These are phyloP conservation scores for Boloria euphrosyne DNA, from an alignment of 2,888 invertebrate species.

Conservation along the genomic window DNA sequence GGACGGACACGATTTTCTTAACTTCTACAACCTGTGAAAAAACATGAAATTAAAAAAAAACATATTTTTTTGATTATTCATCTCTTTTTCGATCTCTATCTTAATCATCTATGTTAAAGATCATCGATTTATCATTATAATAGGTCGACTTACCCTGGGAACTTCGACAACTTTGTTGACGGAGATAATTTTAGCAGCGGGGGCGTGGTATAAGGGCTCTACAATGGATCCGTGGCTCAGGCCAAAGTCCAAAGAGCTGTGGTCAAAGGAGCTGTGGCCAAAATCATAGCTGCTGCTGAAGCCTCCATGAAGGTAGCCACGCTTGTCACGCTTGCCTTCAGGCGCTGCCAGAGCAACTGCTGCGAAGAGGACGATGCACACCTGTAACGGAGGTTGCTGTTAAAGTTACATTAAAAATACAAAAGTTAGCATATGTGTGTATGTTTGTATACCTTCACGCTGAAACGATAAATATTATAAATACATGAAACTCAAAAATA, in stretches of 20 bases:
- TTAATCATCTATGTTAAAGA: not conserved
- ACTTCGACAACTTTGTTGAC: conserved; percentile 54
- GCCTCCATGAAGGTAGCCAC: conserved; percentile 46
- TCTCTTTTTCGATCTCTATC: not conserved
- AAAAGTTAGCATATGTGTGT: no score
- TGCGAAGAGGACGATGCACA: conserved; percentile 44
- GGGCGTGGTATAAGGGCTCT: conserved; percentile 41
- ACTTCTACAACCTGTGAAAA: conserved; percentile 49
- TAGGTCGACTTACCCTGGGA: conserved; percentile 52
- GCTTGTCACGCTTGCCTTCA: conserved; percentile 49
- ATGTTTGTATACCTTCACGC: no score
- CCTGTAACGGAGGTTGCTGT: conserved; percentile 26
- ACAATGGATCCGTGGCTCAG: conserved; percentile 42
- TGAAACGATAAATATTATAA: no score
- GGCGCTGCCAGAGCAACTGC: conserved; percentile 46
- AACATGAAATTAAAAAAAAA: not conserved
- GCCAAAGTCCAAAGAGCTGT: conserved; percentile 38
- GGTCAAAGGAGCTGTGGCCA: conserved; percentile 34
- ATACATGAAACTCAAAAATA: no score
- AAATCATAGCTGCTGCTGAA: conserved; percentile 33
- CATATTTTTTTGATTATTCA: not conserved
- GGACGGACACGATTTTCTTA: conserved; percentile 56
- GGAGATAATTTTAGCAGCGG: conserved; percentile 44
- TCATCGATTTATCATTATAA: not conserved
- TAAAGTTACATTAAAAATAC: no score